Evolutionary conservation across 2,888 invertebrate species (phyloP).

Genomic region (Eledone cirrhosa): DNA sequence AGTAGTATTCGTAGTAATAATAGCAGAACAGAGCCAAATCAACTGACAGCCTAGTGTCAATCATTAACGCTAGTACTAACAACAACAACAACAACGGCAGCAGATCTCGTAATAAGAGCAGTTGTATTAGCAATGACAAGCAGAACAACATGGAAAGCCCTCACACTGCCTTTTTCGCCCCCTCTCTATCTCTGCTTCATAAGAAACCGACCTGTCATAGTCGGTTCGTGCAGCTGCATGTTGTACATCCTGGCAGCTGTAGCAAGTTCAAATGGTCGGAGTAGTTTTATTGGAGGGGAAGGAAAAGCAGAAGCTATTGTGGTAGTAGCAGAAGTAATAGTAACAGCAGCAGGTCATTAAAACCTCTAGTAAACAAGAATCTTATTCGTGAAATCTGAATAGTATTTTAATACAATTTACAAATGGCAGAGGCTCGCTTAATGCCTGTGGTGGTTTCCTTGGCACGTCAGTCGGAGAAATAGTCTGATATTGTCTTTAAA

Average conservation of each 20-base stretch:
- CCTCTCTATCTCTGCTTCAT: background rate
- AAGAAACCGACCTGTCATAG: slow-evolving; percentile 23
- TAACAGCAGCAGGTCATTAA: background rate
- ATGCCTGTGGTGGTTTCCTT: too few species aligned
- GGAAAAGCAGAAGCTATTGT: background rate
- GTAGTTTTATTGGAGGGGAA: background rate
- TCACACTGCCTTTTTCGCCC: too few species aligned
- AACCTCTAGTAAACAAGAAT: background rate
- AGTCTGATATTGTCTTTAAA: too few species aligned
- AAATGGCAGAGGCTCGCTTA: too few species aligned
- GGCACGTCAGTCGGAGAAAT: too few species aligned
- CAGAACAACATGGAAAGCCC: too few species aligned
- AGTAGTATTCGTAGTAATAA: slow-evolving; percentile 1
- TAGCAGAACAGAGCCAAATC: background rate
- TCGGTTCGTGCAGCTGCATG: slow-evolving; percentile 25
- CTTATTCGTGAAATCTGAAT: too few species aligned
- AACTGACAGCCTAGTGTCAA: background rate
- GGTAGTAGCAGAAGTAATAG: background rate
- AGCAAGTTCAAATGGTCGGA: slow-evolving; percentile 6
- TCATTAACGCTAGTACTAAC: too few species aligned
- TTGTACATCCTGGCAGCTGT: background rate
- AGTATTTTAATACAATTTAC: too few species aligned
- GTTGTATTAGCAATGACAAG: too few species aligned
- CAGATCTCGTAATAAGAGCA: background rate
- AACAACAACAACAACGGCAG: background rate